Base-by-base conservation (phyloP, 2,888 invertebrate species). In the Limnephilus marmoratus region DNA sequence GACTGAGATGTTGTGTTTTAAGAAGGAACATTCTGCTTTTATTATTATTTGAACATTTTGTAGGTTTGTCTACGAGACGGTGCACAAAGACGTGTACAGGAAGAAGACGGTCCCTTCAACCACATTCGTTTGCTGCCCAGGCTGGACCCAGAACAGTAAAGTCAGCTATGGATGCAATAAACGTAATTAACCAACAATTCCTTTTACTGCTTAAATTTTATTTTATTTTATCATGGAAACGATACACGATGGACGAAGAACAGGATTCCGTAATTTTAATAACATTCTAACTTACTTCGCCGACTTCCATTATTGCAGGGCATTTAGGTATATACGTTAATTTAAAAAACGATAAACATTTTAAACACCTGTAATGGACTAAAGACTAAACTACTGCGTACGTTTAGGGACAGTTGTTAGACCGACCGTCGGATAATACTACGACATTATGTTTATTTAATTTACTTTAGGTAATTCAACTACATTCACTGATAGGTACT, bases 91-190 rank as follows among this genome's bases (percentile, higher is more conserved):
- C 92, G 96, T 96, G 7, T 92, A 90, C 80, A 94, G 94, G 90
- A 94, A 94, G 90, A 95, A 95, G 94, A 94, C 95, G 82, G 95
- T 95, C 37, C 96, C 96, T 93, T 96, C 96, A 94, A 95, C 96
- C 91, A 94, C 95, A 90, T 96, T 96, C 94, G 95, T 95, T 45
- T 97, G 97, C 94, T 97, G 97, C 94, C 96, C 97, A 3, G 97
- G 97, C 91, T 97, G 97, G 97, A 95, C 95, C 68, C 96, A 97
- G 94, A 95, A 96, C 85, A 95, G 95, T 81, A 96, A 96, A 92
- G 95, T 95, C 92, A 96, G 96, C 94, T 96, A 96, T 94, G 97
- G 97, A 89, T 97, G 97, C 94, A 96, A 96, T 94, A 97, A 96
- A 96, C 96, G 97, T 97, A 95, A 96, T 97, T 97, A 41, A 24